Base-by-base conservation (phyloP, 2,113 vertebrate species). In the Sapayoa aenigma region DNA sequence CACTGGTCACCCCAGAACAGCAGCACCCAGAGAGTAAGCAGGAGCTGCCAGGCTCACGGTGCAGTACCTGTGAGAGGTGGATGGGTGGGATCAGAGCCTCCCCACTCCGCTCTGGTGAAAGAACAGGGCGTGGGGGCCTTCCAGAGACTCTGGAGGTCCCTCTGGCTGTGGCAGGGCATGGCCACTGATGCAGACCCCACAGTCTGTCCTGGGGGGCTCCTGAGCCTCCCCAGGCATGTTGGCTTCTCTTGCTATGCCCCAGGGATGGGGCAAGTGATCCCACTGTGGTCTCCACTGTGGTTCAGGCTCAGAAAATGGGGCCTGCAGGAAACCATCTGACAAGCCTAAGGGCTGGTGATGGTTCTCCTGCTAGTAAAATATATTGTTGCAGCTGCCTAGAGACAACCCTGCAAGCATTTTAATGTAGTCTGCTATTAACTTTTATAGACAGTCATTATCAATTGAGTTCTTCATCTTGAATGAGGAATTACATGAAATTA, bases 41-140 rank as follows among this genome's bases (percentile, higher is more conserved):
- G 66, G 2, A 21, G 5, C 0, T 13, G n/a, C n/a, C n/a, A n/a
- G 8, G 20, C 0, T 0, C 0, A 0, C 0, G 3, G 71, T 14
- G 11, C 11, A 14, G 72, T 16, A 5, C 42, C 33, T 9, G 12
- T 0, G 2, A 56, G 39, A 1, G 1, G 21, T n/a, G 83, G 50
- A 65, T 15, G 49, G 52, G 8, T 30, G 50, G n/a, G 16, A 50
- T 33, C 16, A 15, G 35, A 72, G 2, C 25, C 25, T 39, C 37
- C 49, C 53, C 31, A 56, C 46, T 71, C 55, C 2, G 1, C 24
- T 55, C n/a, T 35, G 33, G 23, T 41, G 31, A 21, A 35, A 63
- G 35, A 33, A 24, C 49, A 33, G 39, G n/a, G 35, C 71, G 6
- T 7, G 24, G 16, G 37, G 44, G 24, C 9, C 2, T 16, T 89